Percentiles rank a stretch among this genome's conserved stretches.
Evolutionary conservation across 2,888 invertebrate genomes (phyloP).

Genomic region (Idaea straminata): DNA sequence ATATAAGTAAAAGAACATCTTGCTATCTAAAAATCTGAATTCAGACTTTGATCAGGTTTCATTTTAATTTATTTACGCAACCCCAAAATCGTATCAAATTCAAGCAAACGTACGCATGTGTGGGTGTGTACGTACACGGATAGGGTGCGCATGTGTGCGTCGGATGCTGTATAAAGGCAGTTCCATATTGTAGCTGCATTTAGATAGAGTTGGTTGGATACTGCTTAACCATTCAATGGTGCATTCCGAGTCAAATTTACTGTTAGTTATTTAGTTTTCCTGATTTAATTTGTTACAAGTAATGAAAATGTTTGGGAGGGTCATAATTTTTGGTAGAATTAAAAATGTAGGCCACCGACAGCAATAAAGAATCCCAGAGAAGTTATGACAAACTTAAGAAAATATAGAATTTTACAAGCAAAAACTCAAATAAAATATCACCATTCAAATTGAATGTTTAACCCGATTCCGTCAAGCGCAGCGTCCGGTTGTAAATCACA

Average conservation of each 20-base stretch:
- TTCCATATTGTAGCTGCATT: conserved; percentile 46
- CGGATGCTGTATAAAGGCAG: conserved; percentile 64
- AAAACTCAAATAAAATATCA: neutral
- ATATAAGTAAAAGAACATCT: neutral
- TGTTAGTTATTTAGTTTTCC: neutral
- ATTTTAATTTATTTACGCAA: conserved; percentile 19
- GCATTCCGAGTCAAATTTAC: neutral
- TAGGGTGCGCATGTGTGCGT: conserved; percentile 42
- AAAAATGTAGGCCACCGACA: no score
- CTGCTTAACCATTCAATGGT: neutral
- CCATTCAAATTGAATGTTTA: neutral
- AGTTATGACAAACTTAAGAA: neutral
- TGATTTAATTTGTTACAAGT: no score
- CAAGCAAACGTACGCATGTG: conserved; percentile 34
- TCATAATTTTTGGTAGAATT: no score
- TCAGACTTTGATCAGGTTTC: conserved; percentile 20
- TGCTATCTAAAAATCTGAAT: conserved; percentile 16
- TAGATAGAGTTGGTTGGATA: conserved; percentile 22
- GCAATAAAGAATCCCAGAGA: neutral
- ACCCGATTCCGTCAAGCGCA: neutral
- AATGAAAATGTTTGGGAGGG: no score
- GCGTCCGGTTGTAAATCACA: conserved; percentile 29
- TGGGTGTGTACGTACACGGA: conserved; percentile 30
- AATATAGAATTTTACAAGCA: neutral
- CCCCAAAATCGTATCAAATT: conserved; percentile 47